Conservation (phyloP, 2,797 vertebrate species). For the Rhadinocentrus ornatus region DNA sequence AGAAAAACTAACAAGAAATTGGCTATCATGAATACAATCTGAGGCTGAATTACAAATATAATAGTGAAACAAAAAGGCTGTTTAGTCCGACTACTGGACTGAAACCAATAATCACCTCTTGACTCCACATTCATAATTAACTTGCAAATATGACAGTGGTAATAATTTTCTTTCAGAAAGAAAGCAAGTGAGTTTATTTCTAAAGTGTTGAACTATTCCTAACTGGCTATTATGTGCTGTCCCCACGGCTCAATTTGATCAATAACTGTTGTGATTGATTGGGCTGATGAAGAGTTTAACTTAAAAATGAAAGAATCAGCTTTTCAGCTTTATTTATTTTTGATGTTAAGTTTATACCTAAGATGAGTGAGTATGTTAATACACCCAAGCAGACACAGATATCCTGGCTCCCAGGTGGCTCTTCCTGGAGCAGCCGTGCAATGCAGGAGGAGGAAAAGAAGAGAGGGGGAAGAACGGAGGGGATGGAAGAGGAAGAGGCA, state of each 20-base stretch:
- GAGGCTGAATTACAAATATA: not conserved
- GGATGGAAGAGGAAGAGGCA: constrained; percentile 44
- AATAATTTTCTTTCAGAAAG: constrained; percentile 10
- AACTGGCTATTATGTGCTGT: not conserved
- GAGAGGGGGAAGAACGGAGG: not conserved
- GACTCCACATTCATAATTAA: constrained; percentile 11
- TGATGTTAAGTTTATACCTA: constrained; percentile 24
- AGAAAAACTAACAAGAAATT: not conserved
- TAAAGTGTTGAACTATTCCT: constrained; percentile 12
- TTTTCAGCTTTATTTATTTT: constrained; percentile 24
- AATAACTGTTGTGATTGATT: not conserved
- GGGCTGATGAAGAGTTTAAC: constrained; percentile 8
- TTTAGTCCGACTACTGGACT: constrained; percentile 2
- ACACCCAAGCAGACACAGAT: constrained; percentile 24
- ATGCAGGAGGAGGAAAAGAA: constrained; percentile 29
- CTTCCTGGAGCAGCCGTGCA: constrained; percentile 67
- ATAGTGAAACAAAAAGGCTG: not conserved
- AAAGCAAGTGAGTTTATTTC: not conserved
- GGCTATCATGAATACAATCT: not conserved
- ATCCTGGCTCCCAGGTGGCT: constrained; percentile 57
- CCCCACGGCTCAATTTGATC: not conserved
- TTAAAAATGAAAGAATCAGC: not conserved
- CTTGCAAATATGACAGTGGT: not conserved
- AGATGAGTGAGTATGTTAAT: constrained; percentile 4
- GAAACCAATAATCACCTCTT: constrained; percentile 8